These are phyloP conservation scores for Chanos chanos DNA, from an alignment of 2,797 vertebrate genomes.

Conservation along the genomic window DNA sequence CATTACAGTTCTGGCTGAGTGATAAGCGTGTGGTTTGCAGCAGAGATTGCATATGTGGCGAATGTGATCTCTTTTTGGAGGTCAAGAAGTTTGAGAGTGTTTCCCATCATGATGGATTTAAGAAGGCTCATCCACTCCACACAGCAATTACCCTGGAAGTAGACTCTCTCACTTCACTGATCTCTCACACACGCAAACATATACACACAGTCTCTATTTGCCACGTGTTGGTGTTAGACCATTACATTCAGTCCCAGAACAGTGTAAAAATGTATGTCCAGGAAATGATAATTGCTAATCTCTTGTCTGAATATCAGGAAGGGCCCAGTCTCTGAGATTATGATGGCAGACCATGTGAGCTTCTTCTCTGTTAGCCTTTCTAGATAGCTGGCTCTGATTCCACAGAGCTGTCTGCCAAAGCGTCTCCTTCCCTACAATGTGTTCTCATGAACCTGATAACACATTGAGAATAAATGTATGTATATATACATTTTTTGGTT, in stretches of 20 bases:
- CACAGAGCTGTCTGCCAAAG: constrained; percentile 13
- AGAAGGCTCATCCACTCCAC: constrained; percentile 17
- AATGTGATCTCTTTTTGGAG: constrained; percentile 32
- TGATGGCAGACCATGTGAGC: constrained; percentile 23
- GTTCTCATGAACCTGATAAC: constrained; percentile 4
- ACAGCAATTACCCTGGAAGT: constrained; percentile 29
- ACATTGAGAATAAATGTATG: neutral
- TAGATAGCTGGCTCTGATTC: neutral
- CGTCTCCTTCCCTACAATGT: neutral
- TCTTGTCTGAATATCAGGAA: constrained; percentile 27
- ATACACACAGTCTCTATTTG: constrained; percentile 18
- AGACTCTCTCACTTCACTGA: constrained; percentile 13
- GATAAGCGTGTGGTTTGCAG: constrained; percentile 15
- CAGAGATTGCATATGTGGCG: constrained; percentile 1
- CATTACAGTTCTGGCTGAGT: constrained; percentile 26
- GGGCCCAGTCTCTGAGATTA: constrained; percentile 15
- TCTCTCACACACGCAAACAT: constrained; percentile 1
- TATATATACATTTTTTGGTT: too few species aligned
- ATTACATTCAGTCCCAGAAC: constrained; percentile 50
- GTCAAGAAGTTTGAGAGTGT: constrained; percentile 34
- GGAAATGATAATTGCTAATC: constrained; percentile 42
- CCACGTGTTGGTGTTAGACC: constrained; percentile 60
- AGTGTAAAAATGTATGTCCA: constrained; percentile 52
- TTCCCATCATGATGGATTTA: constrained; percentile 39
- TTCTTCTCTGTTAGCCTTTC: constrained; percentile 10